Base-by-base conservation (phyloP, 2,797 vertebrate species). In the Coregonus ussuriensis region DNA sequence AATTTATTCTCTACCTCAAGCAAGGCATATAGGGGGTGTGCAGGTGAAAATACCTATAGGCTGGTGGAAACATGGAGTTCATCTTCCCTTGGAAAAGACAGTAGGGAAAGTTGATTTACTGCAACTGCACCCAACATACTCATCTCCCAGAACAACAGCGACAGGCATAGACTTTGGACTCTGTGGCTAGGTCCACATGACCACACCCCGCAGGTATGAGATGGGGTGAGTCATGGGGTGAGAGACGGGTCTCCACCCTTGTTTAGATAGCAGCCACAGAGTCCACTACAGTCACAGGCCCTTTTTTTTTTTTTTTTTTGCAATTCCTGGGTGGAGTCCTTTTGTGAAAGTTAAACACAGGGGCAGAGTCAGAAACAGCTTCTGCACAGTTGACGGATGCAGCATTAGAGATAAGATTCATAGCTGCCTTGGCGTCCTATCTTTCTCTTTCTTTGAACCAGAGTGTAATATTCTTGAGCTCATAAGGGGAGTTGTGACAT, bases 81-180 rank as follows among this genome's bases (percentile, higher is more conserved):
- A 25, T 63, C 9, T 63, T 21, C 18, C 54, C 4, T 18, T 59
- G 56, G 18, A 33, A 37, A 2, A 56, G 18, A 54, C 54, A 74
- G 11, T 14, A 76, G 77, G 25, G 18, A 18, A 76, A 79, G 74
- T 56, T 51, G 15, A 13, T 76, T 83, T 56, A 76, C 52, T 79
- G 71, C 75, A 80, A 59, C 33, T 78, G 21, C 29, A 77, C 77
- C 56, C 47, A 31, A 47, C 52, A 56, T 82, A 84, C 9, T 5
- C 52, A 82, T 86, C 83, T 75, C 81, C 79, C 16, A 6, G 87
- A 77, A 79, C 84, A 84, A 86, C 84, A 77, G 75, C 85, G 84
- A 89, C 78, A 89, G 71, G 79, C 79, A 72, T 80, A 88, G 85
- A 90, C 91, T 90, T 92, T 89, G 88, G 72, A 89, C 89, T 89